Percentiles rank a stretch among this genome's conserved stretches.
Evolutionary conservation across 1,140 invertebrate genomes (phyloP).

Genomic region (Pseudomyrmex concolor): DNA sequence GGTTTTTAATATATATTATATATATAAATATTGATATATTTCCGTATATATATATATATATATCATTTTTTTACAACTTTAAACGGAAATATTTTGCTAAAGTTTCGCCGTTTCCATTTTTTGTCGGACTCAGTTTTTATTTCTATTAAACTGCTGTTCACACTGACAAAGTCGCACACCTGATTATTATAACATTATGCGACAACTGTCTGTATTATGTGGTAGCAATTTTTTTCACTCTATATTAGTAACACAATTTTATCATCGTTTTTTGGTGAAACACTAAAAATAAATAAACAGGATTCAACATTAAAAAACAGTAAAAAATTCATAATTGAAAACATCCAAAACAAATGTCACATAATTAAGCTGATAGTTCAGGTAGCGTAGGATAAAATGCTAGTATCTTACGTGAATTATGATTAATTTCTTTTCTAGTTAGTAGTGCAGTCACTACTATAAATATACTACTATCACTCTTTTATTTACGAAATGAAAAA

Average conservation of each 20-base stretch:
- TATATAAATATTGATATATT: constrained; percentile 56
- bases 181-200: neutral
- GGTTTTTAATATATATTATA: constrained; percentile 50
- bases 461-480: too few species aligned
- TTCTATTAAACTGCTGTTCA: constrained; percentile 42
- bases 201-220: neutral
- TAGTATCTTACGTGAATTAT: neutral
- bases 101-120: constrained; percentile 17
- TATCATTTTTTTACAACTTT: constrained; percentile 34
- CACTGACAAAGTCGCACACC: constrained; percentile 41
- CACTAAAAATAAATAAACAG: constrained; percentile 9
- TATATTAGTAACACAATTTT: constrained; percentile 12
- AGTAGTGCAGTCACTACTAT: too few species aligned
- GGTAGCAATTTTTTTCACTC: neutral
- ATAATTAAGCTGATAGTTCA: too few species aligned
- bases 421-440: too few species aligned
- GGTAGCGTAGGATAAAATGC: neutral
- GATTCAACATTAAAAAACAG: neutral
- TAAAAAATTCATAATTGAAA: neutral
- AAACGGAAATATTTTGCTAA: constrained; percentile 71
- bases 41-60: constrained; percentile 45
- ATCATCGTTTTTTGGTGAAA: neutral
- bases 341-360: neutral
- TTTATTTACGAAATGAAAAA: too few species aligned
- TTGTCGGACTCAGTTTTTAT: constrained; percentile 22